Conservation (phyloP, 1,140 invertebrate species). For the Coptotermes formosanus region DNA sequence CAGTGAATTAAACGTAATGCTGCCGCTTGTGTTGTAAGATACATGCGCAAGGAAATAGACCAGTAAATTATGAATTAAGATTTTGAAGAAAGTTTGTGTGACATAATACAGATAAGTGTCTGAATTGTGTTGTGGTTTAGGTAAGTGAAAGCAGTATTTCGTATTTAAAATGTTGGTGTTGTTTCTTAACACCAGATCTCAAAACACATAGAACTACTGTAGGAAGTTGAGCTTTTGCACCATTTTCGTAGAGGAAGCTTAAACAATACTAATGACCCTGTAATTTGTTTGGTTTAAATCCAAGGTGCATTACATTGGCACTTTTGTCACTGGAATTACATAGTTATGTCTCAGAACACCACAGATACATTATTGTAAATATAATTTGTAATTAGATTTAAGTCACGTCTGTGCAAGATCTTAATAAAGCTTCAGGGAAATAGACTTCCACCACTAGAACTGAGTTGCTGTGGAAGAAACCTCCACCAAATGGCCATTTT, state of each 20-base stretch:
- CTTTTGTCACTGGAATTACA: background rate
- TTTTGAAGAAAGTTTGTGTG: background rate
- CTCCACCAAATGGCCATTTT: background rate
- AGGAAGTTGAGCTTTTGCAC: conserved; percentile 3
- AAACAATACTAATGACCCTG: background rate
- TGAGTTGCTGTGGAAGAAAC: background rate
- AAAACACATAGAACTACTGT: background rate
- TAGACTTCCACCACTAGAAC: background rate
- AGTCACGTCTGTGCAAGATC: background rate
- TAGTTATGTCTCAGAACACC: background rate
- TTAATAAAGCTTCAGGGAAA: background rate
- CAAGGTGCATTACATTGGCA: background rate
- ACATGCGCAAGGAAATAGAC: background rate
- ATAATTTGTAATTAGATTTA: background rate
- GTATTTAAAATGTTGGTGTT: background rate
- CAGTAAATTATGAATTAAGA: background rate
- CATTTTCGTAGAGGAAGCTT: background rate
- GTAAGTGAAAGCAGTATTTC: background rate
- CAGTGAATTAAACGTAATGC: background rate
- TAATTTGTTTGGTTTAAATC: conserved; percentile 1
- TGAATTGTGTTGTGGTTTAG: background rate
- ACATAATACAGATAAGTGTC: background rate
- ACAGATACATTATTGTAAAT: background rate
- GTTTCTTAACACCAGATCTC: background rate
- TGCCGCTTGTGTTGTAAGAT: background rate